phyloP scores from a whole-genome alignment of 2,113 vertebrate genomes.

The Empidonax traillii region DNA sequence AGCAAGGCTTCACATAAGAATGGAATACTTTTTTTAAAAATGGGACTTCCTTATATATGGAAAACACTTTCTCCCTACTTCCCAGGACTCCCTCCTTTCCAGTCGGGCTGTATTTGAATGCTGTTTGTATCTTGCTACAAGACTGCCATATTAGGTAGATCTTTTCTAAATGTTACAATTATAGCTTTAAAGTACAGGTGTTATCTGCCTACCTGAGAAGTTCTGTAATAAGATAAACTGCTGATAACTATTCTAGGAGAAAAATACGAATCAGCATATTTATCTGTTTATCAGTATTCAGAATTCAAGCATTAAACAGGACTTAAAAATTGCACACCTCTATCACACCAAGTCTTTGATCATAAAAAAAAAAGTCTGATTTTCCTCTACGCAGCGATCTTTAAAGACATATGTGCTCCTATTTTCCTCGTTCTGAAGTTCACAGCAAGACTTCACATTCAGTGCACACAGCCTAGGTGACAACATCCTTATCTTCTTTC shows the following conservation, averaged over 20 bases:
- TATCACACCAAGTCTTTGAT: constrained; percentile 3
- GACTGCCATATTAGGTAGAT: background rate
- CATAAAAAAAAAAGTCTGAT: background rate
- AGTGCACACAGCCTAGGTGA: background rate
- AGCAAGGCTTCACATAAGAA: background rate
- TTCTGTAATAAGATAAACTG: background rate
- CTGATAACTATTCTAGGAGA: constrained; percentile 21
- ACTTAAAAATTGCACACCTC: constrained; percentile 17
- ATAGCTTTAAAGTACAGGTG: background rate
- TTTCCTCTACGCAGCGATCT: background rate
- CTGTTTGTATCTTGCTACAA: background rate
- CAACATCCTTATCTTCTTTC: background rate
- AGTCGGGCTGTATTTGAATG: background rate
- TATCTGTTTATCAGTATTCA: background rate
- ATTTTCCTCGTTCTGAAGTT: background rate
- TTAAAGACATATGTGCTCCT: background rate
- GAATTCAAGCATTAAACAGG: constrained; percentile 43
- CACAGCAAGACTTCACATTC: background rate
- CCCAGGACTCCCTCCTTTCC: background rate
- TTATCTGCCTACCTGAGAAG: constrained; percentile 8
- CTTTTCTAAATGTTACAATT: background rate
- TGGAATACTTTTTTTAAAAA: background rate
- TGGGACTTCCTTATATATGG: background rate
- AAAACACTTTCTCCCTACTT: background rate
- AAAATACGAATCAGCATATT: constrained; percentile 9